Evolutionary conservation across 1,140 invertebrate species (phyloP).

Genomic region (Marisa cornuarietis): DNA sequence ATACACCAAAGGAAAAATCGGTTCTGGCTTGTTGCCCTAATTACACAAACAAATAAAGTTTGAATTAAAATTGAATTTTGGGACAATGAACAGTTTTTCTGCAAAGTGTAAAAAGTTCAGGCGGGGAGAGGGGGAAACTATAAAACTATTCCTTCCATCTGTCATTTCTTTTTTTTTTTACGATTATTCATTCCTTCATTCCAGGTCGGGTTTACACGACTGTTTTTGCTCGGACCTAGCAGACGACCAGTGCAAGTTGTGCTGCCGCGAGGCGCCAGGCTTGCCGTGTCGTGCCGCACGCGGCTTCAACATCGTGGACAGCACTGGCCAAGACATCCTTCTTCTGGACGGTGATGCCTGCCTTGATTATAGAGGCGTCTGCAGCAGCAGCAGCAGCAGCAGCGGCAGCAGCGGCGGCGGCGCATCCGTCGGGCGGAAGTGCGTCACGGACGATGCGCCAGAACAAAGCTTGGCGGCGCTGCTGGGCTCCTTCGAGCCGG

Average conservation of each 20-base stretch:
- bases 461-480: not conserved
- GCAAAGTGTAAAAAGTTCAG: too few relatives aligned
- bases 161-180: too few relatives aligned
- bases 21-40: too few relatives aligned
- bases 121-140: too few relatives aligned
- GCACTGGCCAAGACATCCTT: not conserved
- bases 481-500: not conserved
- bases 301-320: constrained; percentile 11
- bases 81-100: too few relatives aligned
- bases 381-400: not conserved
- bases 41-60: too few relatives aligned
- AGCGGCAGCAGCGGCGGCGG: not conserved
- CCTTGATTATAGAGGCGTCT: constrained; percentile 15
- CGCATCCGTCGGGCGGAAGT: not conserved
- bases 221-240: constrained; percentile 8
- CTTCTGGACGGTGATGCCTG: constrained; percentile 14
- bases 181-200: too few relatives aligned
- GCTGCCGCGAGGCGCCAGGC: not conserved
- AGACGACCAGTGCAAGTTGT: constrained; percentile 22
- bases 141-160: too few relatives aligned
- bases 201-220: constrained; percentile 1
- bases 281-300: not conserved
- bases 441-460: not conserved
- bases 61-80: too few relatives aligned
- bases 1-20: too few relatives aligned